Evolutionary conservation across 2,113 vertebrate genomes (phyloP).

Genomic region (Burhinus bistriatus): DNA sequence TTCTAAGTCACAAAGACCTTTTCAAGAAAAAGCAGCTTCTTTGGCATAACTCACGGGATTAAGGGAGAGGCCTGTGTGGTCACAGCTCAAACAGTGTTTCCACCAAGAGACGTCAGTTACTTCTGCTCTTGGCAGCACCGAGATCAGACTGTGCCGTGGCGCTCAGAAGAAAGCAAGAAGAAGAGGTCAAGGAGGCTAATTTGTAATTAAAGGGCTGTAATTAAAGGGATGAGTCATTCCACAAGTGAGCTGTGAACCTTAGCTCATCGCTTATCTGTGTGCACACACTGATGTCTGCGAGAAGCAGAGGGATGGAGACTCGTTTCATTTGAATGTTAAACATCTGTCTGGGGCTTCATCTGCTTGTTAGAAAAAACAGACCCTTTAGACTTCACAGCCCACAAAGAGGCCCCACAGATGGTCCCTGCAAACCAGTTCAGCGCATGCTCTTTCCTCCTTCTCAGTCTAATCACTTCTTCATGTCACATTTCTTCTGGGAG

Average conservation of each 20-base stretch:
- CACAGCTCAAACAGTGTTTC: neutral
- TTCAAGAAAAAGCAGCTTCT: neutral
- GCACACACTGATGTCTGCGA: neutral
- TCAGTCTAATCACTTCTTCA: neutral
- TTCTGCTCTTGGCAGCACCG: neutral
- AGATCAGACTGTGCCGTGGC: neutral
- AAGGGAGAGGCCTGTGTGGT: neutral
- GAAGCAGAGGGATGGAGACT: neutral
- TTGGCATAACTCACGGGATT: neutral
- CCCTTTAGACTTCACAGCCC: neutral
- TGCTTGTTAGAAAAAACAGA: neutral
- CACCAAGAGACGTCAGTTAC: fast-evolving
- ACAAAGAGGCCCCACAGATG: neutral
- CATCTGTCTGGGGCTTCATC: neutral
- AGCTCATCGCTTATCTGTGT: neutral
- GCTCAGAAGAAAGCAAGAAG: neutral
- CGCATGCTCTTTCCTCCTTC: neutral
- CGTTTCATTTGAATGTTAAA: neutral
- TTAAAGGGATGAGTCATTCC: constrained; percentile 52
- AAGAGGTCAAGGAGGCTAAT: constrained; percentile 59
- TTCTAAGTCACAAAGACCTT: neutral
- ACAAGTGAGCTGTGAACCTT: constrained; percentile 12
- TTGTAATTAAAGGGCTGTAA: constrained; percentile 49
- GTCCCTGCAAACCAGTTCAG: neutral
- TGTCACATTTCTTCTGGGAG: neutral